Evolutionary conservation across 53 echinoderm and acorn worm genomes (phyloP).

Genomic region (Holothuria leucospilota): DNA sequence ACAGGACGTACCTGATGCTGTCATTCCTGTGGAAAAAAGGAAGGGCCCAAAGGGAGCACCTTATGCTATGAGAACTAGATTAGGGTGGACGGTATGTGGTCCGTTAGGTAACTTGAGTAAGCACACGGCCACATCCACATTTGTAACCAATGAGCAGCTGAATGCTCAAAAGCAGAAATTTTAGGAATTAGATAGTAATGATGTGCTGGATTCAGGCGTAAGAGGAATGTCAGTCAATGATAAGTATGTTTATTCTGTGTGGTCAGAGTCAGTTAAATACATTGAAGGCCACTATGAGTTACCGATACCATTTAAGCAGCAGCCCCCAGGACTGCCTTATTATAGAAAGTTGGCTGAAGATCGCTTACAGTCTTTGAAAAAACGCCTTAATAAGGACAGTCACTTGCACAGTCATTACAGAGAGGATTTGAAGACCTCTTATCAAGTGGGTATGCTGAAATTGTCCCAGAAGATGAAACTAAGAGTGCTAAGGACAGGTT

Average conservation of each 20-base stretch:
- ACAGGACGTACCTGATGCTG: neutral
- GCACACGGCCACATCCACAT: neutral
- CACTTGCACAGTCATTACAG: constrained; percentile 13
- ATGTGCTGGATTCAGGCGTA: neutral
- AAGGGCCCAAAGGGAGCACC: neutral
- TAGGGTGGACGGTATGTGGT: constrained; percentile 10
- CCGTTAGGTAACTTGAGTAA: neutral
- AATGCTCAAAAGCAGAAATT: constrained; percentile 37
- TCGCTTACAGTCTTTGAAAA: constrained; percentile 8
- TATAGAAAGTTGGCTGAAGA: neutral
- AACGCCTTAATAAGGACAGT: constrained; percentile 33
- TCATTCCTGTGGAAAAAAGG: neutral
- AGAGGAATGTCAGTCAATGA: constrained; percentile 53
- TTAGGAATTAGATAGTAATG: constrained; percentile 24
- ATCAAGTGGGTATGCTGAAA: constrained; percentile 45
- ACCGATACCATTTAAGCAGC: constrained; percentile 18
- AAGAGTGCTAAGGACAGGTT: neutral
- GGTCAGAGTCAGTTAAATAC: constrained; percentile 6
- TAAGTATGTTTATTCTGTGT: constrained; percentile 34
- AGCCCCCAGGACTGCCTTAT: neutral
- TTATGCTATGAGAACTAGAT: neutral
- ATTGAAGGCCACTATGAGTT: constrained; percentile 47
- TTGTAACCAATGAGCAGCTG: constrained; percentile 4
- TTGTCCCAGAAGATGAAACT: neutral
- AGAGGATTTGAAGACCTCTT: neutral